Conservation (phyloP, 2,888 invertebrate species). For the Lithophane socia region DNA sequence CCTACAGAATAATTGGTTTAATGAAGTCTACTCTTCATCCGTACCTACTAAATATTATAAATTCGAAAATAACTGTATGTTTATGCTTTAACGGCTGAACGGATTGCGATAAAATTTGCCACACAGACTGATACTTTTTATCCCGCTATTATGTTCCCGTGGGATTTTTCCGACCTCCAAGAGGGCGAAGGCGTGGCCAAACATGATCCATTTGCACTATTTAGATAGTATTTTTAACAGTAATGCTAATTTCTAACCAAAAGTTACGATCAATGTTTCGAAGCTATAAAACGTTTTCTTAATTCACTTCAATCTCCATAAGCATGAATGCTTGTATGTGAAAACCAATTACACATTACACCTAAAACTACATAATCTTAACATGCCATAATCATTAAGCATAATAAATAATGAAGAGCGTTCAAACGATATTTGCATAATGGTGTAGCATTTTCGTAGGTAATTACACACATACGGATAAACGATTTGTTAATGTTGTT, state of each 20-base stretch:
- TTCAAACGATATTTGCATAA: slow-evolving; percentile 60
- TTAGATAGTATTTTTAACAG: not conserved
- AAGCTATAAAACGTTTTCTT: not conserved
- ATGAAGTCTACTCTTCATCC: no score
- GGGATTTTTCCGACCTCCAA: no score
- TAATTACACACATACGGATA: slow-evolving; percentile 56
- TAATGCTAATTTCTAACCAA: not conserved
- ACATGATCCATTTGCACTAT: not conserved
- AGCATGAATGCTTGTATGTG: not conserved
- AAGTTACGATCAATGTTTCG: not conserved
- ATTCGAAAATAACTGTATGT: no score
- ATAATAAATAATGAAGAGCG: slow-evolving; percentile 49
- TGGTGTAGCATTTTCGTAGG: slow-evolving; percentile 47
- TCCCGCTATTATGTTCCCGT: no score
- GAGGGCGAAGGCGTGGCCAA: no score
- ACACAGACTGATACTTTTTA: no score
- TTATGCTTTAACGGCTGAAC: no score
- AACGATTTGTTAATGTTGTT: slow-evolving; percentile 50
- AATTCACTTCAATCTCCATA: not conserved
- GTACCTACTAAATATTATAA: no score
- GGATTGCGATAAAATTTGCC: no score
- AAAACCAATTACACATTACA: slow-evolving; percentile 45
- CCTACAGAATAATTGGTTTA: no score
- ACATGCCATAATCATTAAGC: slow-evolving; percentile 45
- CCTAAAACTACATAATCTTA: slow-evolving; percentile 54